Conservation (phyloP, 2,888 invertebrate species). For the Scaptomyza reducta region DNA sequence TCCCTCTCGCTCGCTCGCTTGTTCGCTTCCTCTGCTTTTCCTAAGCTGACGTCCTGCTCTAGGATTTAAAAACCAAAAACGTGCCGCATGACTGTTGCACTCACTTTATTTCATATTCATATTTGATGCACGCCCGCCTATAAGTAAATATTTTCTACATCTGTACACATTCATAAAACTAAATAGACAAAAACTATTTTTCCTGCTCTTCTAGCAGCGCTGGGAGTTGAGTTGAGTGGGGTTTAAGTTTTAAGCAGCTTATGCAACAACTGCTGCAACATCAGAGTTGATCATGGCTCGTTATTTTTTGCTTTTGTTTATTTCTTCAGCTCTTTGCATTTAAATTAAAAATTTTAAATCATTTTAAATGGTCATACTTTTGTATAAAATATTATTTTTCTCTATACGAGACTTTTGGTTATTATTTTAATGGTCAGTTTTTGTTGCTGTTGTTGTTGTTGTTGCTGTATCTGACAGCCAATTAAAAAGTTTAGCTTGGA, state of each 20-base stretch:
- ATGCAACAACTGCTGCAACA: conserved; percentile 30
- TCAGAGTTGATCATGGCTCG: neutral
- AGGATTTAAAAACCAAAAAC: conserved; percentile 60
- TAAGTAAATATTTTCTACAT: conserved; percentile 15
- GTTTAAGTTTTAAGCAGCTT: conserved; percentile 64
- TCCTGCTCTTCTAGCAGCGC: neutral
- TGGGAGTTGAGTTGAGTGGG: neutral
- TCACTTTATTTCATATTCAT: conserved; percentile 28
- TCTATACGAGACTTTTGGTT: neutral
- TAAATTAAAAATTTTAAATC: conserved; percentile 47
- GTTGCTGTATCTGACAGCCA: conserved; percentile 41
- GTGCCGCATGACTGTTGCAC: conserved; percentile 50
- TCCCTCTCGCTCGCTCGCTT: conserved; percentile 16
- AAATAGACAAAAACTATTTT: conserved; percentile 36
- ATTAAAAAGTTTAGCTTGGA: conserved; percentile 40
- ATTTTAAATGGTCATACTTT: conserved; percentile 28
- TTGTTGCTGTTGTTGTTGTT: conserved; percentile 5
- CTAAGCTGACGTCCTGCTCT: conserved; percentile 23
- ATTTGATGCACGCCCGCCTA: conserved; percentile 25
- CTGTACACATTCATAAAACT: conserved; percentile 15
- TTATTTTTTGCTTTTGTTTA: neutral
- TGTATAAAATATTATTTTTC: neutral
- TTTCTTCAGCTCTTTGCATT: conserved; percentile 13
- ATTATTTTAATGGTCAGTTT: conserved; percentile 23
- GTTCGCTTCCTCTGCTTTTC: conserved; percentile 23